phyloP scores from a whole-genome alignment of 2,113 vertebrate genomes.

The Gymnarchus niloticus region DNA sequence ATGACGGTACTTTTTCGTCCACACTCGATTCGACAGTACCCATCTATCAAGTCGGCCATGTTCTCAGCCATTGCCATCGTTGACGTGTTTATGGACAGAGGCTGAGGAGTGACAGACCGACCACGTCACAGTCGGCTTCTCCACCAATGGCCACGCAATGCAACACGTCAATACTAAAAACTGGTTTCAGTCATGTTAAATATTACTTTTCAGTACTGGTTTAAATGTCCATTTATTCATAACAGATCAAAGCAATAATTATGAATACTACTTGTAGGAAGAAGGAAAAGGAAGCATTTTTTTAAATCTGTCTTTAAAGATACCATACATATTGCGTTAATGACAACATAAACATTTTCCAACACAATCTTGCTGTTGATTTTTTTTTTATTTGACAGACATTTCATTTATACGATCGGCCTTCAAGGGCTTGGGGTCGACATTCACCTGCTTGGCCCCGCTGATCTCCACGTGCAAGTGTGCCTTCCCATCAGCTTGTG shows the following conservation, averaged over 20 bases:
- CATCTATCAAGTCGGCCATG: constrained; percentile 92
- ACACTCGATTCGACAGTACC: constrained; percentile 81
- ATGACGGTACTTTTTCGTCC: constrained; percentile 69
- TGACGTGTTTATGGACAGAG: constrained; percentile 76
- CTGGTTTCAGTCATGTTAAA: not conserved
- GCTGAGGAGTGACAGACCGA: constrained; percentile 48
- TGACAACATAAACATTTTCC: not conserved
- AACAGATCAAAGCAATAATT: not conserved
- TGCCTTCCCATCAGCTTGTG: constrained; percentile 63
- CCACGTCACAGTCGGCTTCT: not conserved
- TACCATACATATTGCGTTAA: not conserved
- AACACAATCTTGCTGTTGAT: not conserved
- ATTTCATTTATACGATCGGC: not conserved
- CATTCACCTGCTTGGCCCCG: constrained; percentile 74
- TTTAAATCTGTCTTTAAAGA: no score
- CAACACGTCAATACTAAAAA: not conserved
- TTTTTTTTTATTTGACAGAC: not conserved
- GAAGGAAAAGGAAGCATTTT: no score
- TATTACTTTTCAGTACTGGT: not conserved
- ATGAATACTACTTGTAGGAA: not conserved
- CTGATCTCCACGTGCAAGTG: constrained; percentile 73
- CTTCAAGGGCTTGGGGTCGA: not conserved
- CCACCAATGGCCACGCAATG: not conserved
- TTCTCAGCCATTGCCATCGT: constrained; percentile 82
- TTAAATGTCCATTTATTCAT: not conserved